phyloP scores from a whole-genome alignment of 2,888 invertebrate species.

The Leptopterna dolabrata region DNA sequence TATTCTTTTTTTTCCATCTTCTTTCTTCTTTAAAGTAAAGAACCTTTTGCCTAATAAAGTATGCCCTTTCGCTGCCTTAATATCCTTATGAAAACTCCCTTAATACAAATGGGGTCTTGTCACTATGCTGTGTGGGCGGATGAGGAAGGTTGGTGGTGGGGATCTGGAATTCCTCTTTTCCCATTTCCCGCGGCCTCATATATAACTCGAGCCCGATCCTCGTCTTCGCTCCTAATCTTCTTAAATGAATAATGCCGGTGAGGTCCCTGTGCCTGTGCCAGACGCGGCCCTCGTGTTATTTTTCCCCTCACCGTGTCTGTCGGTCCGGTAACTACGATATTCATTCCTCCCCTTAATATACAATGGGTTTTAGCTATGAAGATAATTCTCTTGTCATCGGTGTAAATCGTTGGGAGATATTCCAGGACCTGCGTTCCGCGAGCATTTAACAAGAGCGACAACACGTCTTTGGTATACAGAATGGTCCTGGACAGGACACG shows the following conservation, averaged over 20 bases:
- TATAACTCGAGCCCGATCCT: slow-evolving; percentile 45
- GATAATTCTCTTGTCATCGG: background rate
- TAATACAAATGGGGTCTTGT: slow-evolving; percentile 49
- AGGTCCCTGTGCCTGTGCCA: background rate
- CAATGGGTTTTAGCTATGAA: slow-evolving; percentile 7
- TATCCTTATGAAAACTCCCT: slow-evolving; percentile 48
- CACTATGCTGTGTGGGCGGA: background rate
- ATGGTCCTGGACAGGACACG: no score
- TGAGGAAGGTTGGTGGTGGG: background rate
- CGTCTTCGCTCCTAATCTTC: slow-evolving; percentile 32
- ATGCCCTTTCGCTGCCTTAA: slow-evolving; percentile 37
- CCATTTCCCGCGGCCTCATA: slow-evolving; percentile 48
- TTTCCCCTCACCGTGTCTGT: background rate
- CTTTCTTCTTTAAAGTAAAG: slow-evolving; percentile 22
- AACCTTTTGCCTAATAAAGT: slow-evolving; percentile 13
- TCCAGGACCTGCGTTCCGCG: background rate
- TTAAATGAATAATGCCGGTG: slow-evolving; percentile 37
- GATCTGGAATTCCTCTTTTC: slow-evolving; percentile 14
- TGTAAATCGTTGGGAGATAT: background rate
- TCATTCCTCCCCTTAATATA: background rate
- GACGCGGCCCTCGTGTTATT: background rate
- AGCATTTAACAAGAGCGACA: no score
- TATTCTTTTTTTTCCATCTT: background rate
- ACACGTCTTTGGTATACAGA: no score
- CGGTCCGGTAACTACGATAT: background rate